phyloP scores from a whole-genome alignment of 2,888 invertebrate species.

The Caenorhabditis sp. region DNA sequence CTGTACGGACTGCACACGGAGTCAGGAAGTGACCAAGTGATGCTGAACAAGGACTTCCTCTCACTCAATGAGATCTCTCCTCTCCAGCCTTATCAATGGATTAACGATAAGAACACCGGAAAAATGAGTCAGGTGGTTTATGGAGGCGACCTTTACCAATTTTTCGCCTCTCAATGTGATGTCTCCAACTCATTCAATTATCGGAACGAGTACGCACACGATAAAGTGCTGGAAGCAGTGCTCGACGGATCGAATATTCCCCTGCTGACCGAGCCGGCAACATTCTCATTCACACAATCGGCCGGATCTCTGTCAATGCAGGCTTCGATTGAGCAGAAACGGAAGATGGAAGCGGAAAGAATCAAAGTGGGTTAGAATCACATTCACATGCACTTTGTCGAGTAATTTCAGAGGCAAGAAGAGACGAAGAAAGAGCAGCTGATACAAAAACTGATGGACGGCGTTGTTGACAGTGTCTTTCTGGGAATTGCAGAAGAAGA shows the following conservation, averaged over 20 bases:
- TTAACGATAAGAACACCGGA: constrained; percentile 49
- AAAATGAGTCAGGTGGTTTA: constrained; percentile 57
- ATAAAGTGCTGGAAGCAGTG: constrained; percentile 55
- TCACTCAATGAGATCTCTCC: constrained; percentile 16
- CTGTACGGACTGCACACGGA: constrained; percentile 20
- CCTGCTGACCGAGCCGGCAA: neutral
- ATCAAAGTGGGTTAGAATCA: constrained; percentile 19
- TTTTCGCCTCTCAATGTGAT: constrained; percentile 26
- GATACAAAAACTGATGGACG: constrained; percentile 3
- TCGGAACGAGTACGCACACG: constrained; percentile 54
- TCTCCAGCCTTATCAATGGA: constrained; percentile 49
- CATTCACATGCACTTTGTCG: no score
- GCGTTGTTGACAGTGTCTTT: constrained; percentile 32
- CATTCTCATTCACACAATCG: constrained; percentile 27
- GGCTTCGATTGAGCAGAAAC: constrained; percentile 24
- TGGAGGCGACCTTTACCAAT: constrained; percentile 31
- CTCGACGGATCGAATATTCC: constrained; percentile 31
- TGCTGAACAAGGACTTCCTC: constrained; percentile 45
- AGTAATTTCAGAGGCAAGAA: constrained; percentile 8
- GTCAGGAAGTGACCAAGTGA: constrained; percentile 26
- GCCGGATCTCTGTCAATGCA: constrained; percentile 21
- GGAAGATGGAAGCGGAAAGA: constrained; percentile 21
- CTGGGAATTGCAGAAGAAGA: constrained; percentile 26
- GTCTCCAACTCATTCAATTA: constrained; percentile 64
- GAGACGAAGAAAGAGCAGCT: constrained; percentile 14